Evolutionary conservation across 2,797 vertebrate genomes (phyloP), one percentile per base, ranked within the genome.

Genomic region (Manis javanica): DNA sequence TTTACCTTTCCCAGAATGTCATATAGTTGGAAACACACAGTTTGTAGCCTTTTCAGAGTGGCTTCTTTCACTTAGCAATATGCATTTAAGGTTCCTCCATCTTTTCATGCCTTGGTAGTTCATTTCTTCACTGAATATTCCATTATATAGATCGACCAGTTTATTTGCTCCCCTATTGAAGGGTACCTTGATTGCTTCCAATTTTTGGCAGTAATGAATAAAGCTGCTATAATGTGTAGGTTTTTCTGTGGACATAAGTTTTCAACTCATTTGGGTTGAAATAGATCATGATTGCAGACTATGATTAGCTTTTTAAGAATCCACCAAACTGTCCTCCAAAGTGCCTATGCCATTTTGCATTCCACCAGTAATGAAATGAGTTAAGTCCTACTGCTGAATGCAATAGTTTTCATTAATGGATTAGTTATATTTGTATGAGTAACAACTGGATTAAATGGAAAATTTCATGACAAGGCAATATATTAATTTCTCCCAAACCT

Each of bases 201-300:
- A 23, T 31, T 63, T 87, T 75, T 24, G 37, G 18, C 59, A 87
- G 87, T 57, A 51, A 90, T 53, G 29, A 96, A 91, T 89, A 95
- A 74, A 95, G 46, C 23, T 78, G 14, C 23, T 85, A 64, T 88
- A 94, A 64, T 23, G 15, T 72, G 63, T 42, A 90, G 84, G 57
- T 82, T 66, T 96, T 87, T 79, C 11, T 75, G 29, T 81, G 64
- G n/a, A 51, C 46, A n/a, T 71, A 94, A 46, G 14, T 79, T 93
- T 92, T 97, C 53, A 29, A 21, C 37, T 59, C 53, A 64, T 53
- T 78, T 84, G 8, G 4, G 49, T 72, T 46, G 46, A 53, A 81
- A 57, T 53, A 31, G 34, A 88, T 34, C 11, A 3, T 15, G 19
- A 79, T 53, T 87, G 71, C 15, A 72, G 55, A 79, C 37, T 42